Evolutionary conservation across 2,113 vertebrate species (phyloP).

Genomic region (Phyllostomus discolor): DNA sequence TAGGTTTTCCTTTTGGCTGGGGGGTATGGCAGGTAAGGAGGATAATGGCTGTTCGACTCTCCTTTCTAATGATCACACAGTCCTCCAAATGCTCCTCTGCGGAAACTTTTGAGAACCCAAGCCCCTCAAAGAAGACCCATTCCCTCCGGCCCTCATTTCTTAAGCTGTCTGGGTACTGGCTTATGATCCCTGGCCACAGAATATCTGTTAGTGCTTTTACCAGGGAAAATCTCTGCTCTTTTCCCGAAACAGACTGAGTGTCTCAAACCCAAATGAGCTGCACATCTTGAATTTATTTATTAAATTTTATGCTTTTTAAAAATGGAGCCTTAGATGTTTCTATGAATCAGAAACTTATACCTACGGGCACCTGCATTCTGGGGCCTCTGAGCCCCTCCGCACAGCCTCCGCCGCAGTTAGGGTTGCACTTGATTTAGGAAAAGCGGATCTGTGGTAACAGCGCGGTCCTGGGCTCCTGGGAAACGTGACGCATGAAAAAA

Average conservation of each 20-base stretch:
- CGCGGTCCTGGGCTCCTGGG: background rate
- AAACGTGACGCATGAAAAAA: background rate
- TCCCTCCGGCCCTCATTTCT: background rate
- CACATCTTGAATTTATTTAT: background rate
- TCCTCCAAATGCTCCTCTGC: background rate
- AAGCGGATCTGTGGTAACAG: background rate
- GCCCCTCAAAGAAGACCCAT: background rate
- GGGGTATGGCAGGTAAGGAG: fast-evolving
- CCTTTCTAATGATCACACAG: background rate
- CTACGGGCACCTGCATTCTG: background rate
- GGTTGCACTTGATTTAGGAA: fast-evolving
- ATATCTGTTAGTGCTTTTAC: background rate
- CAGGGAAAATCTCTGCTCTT: background rate
- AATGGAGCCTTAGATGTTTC: background rate
- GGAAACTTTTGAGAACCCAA: background rate
- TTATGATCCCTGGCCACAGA: no score
- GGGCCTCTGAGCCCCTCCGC: background rate
- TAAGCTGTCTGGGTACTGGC: background rate
- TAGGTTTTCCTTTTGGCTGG: background rate
- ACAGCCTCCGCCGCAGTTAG: background rate
- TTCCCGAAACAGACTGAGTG: background rate
- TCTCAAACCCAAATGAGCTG: background rate
- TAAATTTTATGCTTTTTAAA: background rate
- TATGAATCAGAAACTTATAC: background rate
- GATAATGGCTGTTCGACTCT: background rate